Evolutionary conservation across 1,140 invertebrate species (phyloP).

Genomic region (Zaprionus africanus): DNA sequence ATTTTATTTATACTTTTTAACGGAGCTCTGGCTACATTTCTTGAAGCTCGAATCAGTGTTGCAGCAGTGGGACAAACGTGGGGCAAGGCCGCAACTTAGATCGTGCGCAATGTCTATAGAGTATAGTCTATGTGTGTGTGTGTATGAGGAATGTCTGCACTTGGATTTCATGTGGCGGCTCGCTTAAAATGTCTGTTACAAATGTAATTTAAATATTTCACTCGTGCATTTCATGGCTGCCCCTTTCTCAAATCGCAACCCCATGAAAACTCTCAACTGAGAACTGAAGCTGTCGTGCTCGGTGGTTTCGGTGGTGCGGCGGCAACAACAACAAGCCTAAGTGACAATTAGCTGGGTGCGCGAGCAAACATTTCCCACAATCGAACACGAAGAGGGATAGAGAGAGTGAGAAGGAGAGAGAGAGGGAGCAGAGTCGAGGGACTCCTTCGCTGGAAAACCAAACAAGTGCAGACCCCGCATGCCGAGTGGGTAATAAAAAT

Average conservation of each 20-base stretch:
- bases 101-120: constrained; percentile 8
- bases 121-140: neutral
- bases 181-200: constrained; percentile 51
- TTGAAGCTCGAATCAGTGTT: neutral
- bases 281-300: constrained; percentile 27
- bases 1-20: neutral
- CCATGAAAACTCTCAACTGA: constrained; percentile 12
- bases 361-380: constrained; percentile 56
- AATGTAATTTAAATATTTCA: constrained; percentile 66
- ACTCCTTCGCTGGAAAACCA: constrained; percentile 17
- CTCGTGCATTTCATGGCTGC: constrained; percentile 24
- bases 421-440: too few relatives aligned
- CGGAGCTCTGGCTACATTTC: neutral
- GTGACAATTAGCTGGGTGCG: constrained; percentile 58
- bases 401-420: neutral
- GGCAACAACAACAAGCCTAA: constrained; percentile 42
- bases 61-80: neutral
- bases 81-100: constrained; percentile 13
- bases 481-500: constrained; percentile 57
- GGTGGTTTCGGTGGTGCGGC: constrained; percentile 22
- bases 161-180: constrained; percentile 44
- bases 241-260: constrained; percentile 15
- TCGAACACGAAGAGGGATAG: neutral
- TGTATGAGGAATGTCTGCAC: constrained; percentile 31
- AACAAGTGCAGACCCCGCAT: constrained; percentile 55